These are phyloP conservation scores for Diadophis punctatus DNA, from an alignment of 2,113 vertebrate species.

Conservation along the genomic window DNA sequence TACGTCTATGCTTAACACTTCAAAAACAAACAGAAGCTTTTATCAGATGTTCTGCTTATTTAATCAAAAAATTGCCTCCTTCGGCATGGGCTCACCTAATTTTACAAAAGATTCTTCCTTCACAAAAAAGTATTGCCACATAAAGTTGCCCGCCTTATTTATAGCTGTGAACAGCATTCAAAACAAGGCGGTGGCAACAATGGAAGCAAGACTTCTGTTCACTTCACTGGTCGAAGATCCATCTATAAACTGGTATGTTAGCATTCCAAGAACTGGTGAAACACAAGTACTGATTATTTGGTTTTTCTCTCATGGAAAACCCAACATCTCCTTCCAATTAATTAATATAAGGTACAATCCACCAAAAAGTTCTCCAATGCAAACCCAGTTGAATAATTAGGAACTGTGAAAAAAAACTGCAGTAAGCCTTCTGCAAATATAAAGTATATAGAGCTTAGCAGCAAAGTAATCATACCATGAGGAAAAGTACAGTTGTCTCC, in stretches of 20 bases:
- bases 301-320: neutral
- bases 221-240: neutral
- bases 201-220: neutral
- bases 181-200: slow-evolving; percentile 40
- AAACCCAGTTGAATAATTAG: neutral
- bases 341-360: neutral
- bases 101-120: slow-evolving; percentile 56
- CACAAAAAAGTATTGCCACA: slow-evolving; percentile 53
- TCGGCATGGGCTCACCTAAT: slow-evolving; percentile 57
- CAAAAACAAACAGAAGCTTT: slow-evolving; percentile 66
- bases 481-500: neutral
- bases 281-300: neutral
- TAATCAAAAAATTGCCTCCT: slow-evolving; percentile 70
- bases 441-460: neutral
- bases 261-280: neutral
- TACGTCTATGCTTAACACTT: slow-evolving; percentile 50
- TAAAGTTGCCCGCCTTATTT: slow-evolving; percentile 27
- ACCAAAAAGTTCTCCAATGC: neutral
- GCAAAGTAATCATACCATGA: neutral
- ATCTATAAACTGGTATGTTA: neutral
- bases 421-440: neutral
- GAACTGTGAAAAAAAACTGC: neutral
- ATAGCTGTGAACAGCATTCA: slow-evolving; percentile 63
- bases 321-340: neutral
- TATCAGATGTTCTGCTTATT: slow-evolving; percentile 67